Base-by-base conservation (phyloP, 2,113 vertebrate genomes). In the Stomatorhinus ivindoensis region DNA sequence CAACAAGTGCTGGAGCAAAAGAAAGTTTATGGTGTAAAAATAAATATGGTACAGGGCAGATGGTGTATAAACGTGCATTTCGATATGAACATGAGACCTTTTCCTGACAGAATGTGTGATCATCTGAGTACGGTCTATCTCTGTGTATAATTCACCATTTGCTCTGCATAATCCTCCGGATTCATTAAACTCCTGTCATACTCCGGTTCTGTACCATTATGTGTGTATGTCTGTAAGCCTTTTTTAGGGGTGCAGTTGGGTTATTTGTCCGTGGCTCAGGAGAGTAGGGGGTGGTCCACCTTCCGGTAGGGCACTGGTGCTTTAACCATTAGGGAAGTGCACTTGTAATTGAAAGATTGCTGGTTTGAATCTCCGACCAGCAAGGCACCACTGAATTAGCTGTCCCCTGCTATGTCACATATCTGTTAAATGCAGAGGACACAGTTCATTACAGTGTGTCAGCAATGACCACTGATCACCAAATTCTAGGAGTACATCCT, bases 1-100 rank as follows among this genome's bases (percentile, higher is more conserved):
- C 42, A 86, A 69, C 84, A 87, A 89, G 82, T 35, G 44, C 84
- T 83, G 51, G 58, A 86, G 48, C 13, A 46, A 69, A 86, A 46
- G 84, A 65, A 84, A 47, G 44, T 86, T 89, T 89, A 85, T 44
- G 80, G 44, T 47, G 55, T 89, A 89, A 89, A 89, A 89, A 89
- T 89, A 89, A 89, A 86, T 85, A 86, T 21, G 47, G 58, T 35
- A 24, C 39, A 13, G 0, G 88, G 88, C 88, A 61, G 76, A 35
- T 82, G 19, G 27, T 61, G 76, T 61, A 19, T 53, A 89, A 58
- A 61, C n/a, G 7, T 13, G 44, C 82, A 84, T 84, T 84, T 84
- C 44, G 19, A 47, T 84, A 84, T 84, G 82, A 47, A 84, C 39
- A 84, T 84, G 82, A 83, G 21, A 21, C 19, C 48, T 27, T 89